Conservation (phyloP, 2,113 vertebrate species). For the Alectura lathami region DNA sequence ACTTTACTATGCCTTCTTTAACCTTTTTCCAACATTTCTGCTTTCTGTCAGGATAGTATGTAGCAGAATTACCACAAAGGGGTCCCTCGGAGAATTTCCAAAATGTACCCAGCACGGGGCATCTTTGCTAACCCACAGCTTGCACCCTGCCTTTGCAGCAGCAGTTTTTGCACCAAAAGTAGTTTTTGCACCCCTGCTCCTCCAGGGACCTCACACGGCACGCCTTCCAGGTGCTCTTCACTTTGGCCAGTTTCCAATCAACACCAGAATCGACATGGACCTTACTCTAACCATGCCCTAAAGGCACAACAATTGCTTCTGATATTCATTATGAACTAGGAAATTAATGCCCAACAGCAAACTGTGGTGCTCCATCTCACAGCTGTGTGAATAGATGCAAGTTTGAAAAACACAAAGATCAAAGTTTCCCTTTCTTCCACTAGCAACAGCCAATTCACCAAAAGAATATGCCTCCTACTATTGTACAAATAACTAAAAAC, state of each 20-base stretch:
- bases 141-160: no score
- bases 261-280: background rate
- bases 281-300: background rate
- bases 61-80: background rate
- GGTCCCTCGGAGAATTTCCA: background rate
- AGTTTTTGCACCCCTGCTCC: background rate
- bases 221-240: background rate
- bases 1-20: background rate
- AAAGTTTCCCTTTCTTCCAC: background rate
- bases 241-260: background rate
- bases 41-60: background rate
- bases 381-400: constrained; percentile 22
- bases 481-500: background rate
- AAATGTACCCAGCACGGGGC: background rate
- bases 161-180: background rate
- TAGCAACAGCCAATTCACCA: background rate
- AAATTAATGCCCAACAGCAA: constrained; percentile 4
- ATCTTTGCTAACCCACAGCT: background rate
- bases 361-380: background rate
- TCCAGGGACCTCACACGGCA: background rate
- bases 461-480: background rate
- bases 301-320: background rate
- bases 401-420: background rate
- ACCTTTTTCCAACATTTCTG: background rate
- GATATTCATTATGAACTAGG: background rate